Evolutionary conservation across 2,888 invertebrate genomes (phyloP), one percentile per base, ranked within the genome.

Genomic region (Zygaena filipendulae): DNA sequence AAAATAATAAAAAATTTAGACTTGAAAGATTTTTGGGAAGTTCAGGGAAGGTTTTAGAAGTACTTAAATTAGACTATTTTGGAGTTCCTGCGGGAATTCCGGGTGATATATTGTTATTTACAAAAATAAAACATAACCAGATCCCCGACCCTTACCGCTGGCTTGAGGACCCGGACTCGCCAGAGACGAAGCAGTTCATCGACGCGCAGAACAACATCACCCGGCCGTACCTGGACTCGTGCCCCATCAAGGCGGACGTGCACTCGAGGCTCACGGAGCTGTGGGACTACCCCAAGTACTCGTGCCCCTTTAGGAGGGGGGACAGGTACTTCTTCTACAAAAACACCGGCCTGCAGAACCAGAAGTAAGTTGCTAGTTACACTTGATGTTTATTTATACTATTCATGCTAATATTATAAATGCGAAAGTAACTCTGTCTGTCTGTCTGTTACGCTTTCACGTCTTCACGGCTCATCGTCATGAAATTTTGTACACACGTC

Each of bases 281-380:
- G 13, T 97, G 96, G 96, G 91, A 99, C 67, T 97, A 92, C 70
- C 93, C 95, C n/a, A 97, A 96, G 75, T 95, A 91, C 69, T 90
- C 92, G 2, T 91, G 92, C 45, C 97, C 97, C 0, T 86, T 84
- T 50, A 86, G 86, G 45, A 85, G 90, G 49, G 97, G 97, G 3
- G 79, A 87, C 39, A 84, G 84, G 57, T 99, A 96, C 67, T 98
- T 92, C 70, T 96, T 92, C 70, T 91, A 87, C 49, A 89, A 90
- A 80, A 99, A 99, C 59, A 88, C 92, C 18, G 98, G 98, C 2
- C 82, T 99, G 31, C 98, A 99, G 74, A 97, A 99, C 70, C 98
- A 99, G 67, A 91, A 89, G 93, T 93, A 50, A 67, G 69, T 16
- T 6, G 7, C 5, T 16, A 16, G 16, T 6, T n/a, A 2, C 12